Conservation (phyloP, 2,888 invertebrate genomes). For the Eubasilissa splendida region DNA sequence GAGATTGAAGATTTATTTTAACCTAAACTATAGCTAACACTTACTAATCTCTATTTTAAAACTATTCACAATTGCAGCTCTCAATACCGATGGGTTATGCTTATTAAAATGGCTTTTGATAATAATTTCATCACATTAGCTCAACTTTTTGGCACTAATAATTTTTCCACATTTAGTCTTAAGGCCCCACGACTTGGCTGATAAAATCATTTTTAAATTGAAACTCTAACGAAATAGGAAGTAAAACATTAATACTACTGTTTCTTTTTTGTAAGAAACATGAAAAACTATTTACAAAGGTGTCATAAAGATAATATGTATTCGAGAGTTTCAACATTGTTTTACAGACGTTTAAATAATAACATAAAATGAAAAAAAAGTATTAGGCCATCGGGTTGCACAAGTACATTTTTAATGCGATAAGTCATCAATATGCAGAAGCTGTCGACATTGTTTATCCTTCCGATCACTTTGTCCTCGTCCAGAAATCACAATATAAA, state of each 20-base stretch:
- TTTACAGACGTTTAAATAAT: neutral
- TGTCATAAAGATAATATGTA: neutral
- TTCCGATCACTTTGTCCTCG: neutral
- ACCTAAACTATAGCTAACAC: conserved; percentile 42
- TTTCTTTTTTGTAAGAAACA: neutral
- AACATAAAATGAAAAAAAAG: neutral
- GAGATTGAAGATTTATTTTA: conserved; percentile 42
- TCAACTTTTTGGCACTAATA: conserved; percentile 37
- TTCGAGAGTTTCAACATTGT: neutral
- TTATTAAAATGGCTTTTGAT: conserved; percentile 45
- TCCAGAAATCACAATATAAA: conserved; percentile 26
- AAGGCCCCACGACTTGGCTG: too few species aligned
- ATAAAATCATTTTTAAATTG: neutral
- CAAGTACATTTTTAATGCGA: conserved; percentile 19
- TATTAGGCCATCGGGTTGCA: conserved; percentile 10
- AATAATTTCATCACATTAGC: conserved; percentile 21
- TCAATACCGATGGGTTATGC: conserved; percentile 55
- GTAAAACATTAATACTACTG: conserved; percentile 4
- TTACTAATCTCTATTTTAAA: conserved; percentile 48
- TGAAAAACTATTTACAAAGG: conserved; percentile 27
- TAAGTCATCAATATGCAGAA: conserved; percentile 27
- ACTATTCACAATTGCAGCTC: conserved; percentile 54
- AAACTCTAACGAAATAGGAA: neutral
- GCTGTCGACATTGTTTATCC: conserved; percentile 12
- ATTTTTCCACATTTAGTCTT: neutral